Evolutionary conservation across 2,888 invertebrate genomes (phyloP).

Genomic region (Limnephilus auricula): DNA sequence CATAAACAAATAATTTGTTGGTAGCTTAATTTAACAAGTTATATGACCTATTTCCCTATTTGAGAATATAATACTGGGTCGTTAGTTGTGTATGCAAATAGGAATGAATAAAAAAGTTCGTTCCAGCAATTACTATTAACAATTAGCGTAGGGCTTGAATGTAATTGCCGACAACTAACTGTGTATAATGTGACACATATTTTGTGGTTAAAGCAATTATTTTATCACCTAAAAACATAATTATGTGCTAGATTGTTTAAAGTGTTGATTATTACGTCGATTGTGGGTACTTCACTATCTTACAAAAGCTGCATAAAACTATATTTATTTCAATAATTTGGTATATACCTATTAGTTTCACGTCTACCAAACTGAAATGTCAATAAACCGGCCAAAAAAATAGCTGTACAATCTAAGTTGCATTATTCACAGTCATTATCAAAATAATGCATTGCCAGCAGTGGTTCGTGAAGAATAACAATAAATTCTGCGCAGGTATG

Average conservation of each 20-base stretch:
- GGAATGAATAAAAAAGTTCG: not conserved
- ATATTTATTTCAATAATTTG: not conserved
- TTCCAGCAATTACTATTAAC: not conserved
- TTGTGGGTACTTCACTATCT: not conserved
- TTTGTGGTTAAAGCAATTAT: not conserved
- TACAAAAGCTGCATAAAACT: not conserved
- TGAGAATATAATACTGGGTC: not conserved
- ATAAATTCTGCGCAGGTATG: not conserved
- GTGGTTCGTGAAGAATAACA: not conserved
- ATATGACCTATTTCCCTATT: not conserved
- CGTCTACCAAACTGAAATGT: not conserved
- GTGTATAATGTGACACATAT: not conserved
- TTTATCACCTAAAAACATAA: not conserved
- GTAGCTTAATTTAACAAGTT: not conserved
- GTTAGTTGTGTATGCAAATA: not conserved
- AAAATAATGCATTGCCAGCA: not conserved
- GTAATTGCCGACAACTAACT: not conserved
- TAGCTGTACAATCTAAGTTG: not conserved
- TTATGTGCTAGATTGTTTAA: not conserved
- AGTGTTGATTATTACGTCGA: not conserved
- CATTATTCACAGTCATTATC: not conserved
- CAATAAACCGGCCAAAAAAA: not conserved
- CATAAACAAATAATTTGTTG: not conserved
- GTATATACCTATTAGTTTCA: not conserved
- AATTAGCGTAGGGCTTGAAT: not conserved